These are phyloP conservation scores for Shargacucullia verbasci DNA, from an alignment of 2,888 invertebrate genomes.

Conservation along the genomic window DNA sequence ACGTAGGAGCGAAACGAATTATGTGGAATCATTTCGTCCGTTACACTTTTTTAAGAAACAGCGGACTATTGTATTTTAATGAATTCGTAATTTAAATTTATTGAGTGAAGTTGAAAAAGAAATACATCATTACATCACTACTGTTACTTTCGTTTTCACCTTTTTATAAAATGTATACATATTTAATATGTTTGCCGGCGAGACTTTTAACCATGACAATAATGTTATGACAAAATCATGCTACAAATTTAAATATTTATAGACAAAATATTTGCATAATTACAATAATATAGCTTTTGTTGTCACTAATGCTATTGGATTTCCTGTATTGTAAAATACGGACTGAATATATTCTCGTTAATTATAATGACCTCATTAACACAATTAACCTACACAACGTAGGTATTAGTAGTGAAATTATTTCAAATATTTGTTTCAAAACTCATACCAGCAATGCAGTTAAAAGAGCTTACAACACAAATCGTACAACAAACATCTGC, in stretches of 20 bases:
- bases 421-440: conserved; percentile 19
- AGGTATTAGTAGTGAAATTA: conserved; percentile 1
- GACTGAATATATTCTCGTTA: conserved; percentile 24
- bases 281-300: conserved; percentile 17
- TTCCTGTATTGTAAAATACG: conserved; percentile 18
- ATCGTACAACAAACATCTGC: conserved; percentile 44
- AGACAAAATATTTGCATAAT: conserved; percentile 13
- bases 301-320: conserved; percentile 21
- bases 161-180: too few species aligned
- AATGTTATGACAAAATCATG: too few species aligned
- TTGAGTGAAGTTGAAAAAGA: not conserved
- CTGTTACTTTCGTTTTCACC: too few species aligned
- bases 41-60: conserved; percentile 50
- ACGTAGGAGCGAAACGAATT: conserved; percentile 82
- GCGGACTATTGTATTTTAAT: conserved; percentile 31
- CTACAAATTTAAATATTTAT: conserved; percentile 15
- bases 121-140: not conserved
- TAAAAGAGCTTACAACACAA: conserved; percentile 43
- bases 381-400: conserved; percentile 27
- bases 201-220: too few species aligned
- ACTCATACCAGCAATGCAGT: conserved; percentile 21
- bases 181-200: too few species aligned
- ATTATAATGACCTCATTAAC: conserved; percentile 43
- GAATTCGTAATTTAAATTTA: conserved; percentile 23
- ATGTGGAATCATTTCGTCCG: conserved; percentile 56